Base-by-base conservation (phyloP, 2,113 vertebrate genomes). In the Caranx melampygus region DNA sequence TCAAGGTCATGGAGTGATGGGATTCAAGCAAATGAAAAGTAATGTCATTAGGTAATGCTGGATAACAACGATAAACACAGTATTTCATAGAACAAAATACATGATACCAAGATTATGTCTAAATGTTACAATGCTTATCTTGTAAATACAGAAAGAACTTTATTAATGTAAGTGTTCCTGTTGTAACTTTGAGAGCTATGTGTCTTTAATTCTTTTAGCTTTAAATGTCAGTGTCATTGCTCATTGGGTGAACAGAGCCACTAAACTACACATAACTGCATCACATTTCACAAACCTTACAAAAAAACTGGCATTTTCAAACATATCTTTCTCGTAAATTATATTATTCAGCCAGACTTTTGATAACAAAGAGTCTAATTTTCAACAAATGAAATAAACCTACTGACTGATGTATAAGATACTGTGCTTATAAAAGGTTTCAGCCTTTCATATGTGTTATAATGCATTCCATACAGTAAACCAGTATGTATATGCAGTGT, bases 151-250 rank as follows among this genome's bases (percentile, higher is more conserved):
- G 7, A 13, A 51, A n/a, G 18, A 20, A 20, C 49, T 51, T 51
- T n/a, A 7, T 49, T 18, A 49, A 49, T 18, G 1, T 14, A 55
- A 65, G 40, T 31, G 0, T 55, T 55, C 11, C 26, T 37, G 40
- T 72, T 31, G 33, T 64, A 40, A 35, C 37, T 65, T 58, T 57
- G 20, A 57, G 31, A 55, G 33, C 3, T 18, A 18, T 31, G 21
- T 62, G 8, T 18, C 60, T 70, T 70, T 37, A 49, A 37, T 26
- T n/a, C 18, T 26, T 69, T 69, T 20, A 47, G 16, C 55, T 69
- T 55, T 44, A 54, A 70, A 70, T 69, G 57, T n/a, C 45, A 60
- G 20, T 70, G 10, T 58, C 33, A 49, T 58, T 37, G 20, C 42
- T 72, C 52, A 49, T 21, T 44, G 49, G 33, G 20, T 40, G 45